Percentiles rank a stretch among this genome's conserved stretches.
Conservation (phyloP, 1,140 invertebrate species). For the Zaprionus nigranus region DNA sequence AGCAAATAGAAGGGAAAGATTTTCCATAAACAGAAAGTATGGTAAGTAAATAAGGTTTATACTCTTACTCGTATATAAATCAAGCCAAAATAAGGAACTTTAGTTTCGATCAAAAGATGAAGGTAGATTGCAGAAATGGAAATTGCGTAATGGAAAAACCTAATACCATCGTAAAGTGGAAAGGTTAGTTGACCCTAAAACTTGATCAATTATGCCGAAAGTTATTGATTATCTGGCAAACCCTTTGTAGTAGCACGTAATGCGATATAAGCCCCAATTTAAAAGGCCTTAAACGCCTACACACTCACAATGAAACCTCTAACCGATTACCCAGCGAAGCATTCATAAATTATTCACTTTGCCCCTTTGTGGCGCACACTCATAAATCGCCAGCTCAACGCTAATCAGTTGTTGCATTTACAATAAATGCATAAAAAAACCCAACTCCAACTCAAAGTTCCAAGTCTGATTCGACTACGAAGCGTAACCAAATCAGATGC, state of each 20-base stretch:
- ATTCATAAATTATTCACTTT: slow-evolving; percentile 65
- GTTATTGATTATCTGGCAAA: neutral
- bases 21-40: neutral
- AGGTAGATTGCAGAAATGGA: neutral
- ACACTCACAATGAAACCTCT: slow-evolving; percentile 1
- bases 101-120: neutral
- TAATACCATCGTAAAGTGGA: neutral
- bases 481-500: slow-evolving; percentile 20
- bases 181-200: neutral
- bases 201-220: neutral
- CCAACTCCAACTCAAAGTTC: neutral
- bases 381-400: slow-evolving; percentile 72
- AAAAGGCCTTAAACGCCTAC: slow-evolving; percentile 15
- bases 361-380: slow-evolving; percentile 21
- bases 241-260: neutral
- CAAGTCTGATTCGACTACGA: neutral
- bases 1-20: neutral
- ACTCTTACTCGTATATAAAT: neutral
- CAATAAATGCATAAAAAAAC: slow-evolving; percentile 45
- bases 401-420: slow-evolving; percentile 77
- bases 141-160: neutral
- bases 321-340: slow-evolving; percentile 25
- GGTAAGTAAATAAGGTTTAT: neutral
- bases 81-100: neutral
- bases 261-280: slow-evolving; percentile 7